Evolutionary conservation across 2,113 vertebrate genomes (phyloP).

Genomic region (Dipodomys merriami): DNA sequence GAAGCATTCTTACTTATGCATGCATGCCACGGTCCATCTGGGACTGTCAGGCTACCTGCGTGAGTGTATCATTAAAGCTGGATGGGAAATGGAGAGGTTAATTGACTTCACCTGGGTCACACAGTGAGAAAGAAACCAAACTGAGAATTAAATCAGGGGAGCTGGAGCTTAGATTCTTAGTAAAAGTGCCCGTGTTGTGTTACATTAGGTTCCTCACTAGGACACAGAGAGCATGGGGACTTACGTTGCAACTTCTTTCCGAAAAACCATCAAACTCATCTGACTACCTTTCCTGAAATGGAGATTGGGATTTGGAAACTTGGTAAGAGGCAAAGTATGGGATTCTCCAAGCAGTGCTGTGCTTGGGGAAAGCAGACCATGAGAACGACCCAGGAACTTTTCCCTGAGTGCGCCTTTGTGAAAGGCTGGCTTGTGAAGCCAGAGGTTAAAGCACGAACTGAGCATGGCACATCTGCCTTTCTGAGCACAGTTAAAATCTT

Average conservation of each 20-base stretch:
- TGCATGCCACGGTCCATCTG: neutral
- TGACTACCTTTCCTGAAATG: neutral
- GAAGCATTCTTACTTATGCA: neutral
- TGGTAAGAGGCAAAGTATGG: neutral
- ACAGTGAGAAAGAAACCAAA: constrained; percentile 39
- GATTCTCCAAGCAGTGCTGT: fast-evolving
- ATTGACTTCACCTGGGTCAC: constrained; percentile 36
- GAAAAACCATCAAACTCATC: neutral
- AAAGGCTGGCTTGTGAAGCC: neutral
- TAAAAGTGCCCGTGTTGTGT: neutral
- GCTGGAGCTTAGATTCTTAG: neutral
- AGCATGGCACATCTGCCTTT: neutral
- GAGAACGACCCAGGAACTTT: fast-evolving
- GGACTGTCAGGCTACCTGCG: constrained; percentile 50
- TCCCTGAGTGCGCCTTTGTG: neutral
- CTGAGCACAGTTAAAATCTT: too few species aligned
- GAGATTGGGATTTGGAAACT: neutral
- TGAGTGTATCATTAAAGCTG: neutral
- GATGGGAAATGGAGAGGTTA: constrained; percentile 58
- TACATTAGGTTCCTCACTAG: neutral
- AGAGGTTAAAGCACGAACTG: too few species aligned
- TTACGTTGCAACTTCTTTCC: neutral
- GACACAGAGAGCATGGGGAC: neutral
- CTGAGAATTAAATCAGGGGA: constrained; percentile 9
- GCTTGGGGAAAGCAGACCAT: neutral